Base-by-base conservation (phyloP, 1,140 invertebrate genomes). In the Ptiloglossa arizonensis region DNA sequence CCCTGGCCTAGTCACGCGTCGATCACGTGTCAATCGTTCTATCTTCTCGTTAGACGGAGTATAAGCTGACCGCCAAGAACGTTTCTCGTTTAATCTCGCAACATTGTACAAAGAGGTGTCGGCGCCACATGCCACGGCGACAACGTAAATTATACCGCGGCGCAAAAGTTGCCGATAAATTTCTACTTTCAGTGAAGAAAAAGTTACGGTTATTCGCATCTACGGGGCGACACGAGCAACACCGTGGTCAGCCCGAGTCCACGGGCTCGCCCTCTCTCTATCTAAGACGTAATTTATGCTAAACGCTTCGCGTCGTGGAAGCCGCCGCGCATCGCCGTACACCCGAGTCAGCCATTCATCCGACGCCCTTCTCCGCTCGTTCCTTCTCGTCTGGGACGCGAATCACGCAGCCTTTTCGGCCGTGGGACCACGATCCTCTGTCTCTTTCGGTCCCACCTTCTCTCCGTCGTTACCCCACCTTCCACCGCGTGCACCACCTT, bases 351-450 rank as follows among this genome's bases (percentile, higher is more conserved):
- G 80, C 83, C 83, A 87, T 87, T 87, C 85, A 87, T 87, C 72
- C 72, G 78, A 67, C 72, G 78, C 72, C 78, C 63, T 80, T 80
- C 78, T 80, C 81, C 68, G 77, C 77, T 80, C 67, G 68, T 86
- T 70, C 73, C 57, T 79, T 86, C n/a, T n/a, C 86, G 86, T 87
- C 86, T 87, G 81, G 79, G 83, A 87, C 79, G 86, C 86, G 86
- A 87, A 87, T 87, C 86, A 87, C 86, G 86, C 86, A 87, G 85
- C 81, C 83, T 87, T 87, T 87, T 87, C 81, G 86, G 85, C 79
- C 86, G 86, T 87, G 86, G 83, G 86, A 87, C 85, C 83, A 84
- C 82, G 77, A 71, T 78, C 46, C 48, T 83, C 73, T 35, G 68
- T 72, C 70, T 68, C 54, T 78, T 52, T 82, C 67, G 46, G 46